Evolutionary conservation across 2,113 vertebrate species (phyloP).

Genomic region (Anoplopoma fimbria): DNA sequence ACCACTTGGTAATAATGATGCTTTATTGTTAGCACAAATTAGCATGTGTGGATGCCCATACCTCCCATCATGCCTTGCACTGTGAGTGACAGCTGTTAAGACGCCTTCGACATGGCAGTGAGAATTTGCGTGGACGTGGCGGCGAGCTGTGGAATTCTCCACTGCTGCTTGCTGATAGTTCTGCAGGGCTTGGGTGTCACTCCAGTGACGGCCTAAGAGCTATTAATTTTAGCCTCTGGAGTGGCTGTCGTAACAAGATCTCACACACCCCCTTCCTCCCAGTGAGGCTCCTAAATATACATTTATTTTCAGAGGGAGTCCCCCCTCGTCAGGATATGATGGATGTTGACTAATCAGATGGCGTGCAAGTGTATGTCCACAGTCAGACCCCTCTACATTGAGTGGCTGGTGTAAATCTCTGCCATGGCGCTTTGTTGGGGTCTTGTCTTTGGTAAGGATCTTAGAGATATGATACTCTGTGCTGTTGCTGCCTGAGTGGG

Average conservation of each 20-base stretch:
- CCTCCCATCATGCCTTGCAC: conserved; percentile 67
- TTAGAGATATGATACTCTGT: conserved; percentile 80
- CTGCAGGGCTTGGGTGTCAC: conserved; percentile 81
- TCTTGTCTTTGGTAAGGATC: conserved; percentile 81
- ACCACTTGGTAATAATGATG: conserved; percentile 14
- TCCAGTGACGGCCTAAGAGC: conserved; percentile 79
- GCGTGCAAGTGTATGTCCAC: conserved; percentile 71
- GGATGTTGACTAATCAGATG: conserved; percentile 80
- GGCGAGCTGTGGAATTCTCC: conserved; percentile 75
- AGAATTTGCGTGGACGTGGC: conserved; percentile 80
- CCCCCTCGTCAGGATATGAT: conserved; percentile 82
- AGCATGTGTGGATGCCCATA: conserved; percentile 40
- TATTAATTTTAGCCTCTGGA: conserved; percentile 86
- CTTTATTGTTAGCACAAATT: conserved; percentile 55
- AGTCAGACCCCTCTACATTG: conserved; percentile 59
- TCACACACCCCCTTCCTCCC: conserved; percentile 55
- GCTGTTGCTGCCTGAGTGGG: conserved; percentile 80
- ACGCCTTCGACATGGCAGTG: conserved; percentile 66
- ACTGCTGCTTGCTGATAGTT: conserved; percentile 77
- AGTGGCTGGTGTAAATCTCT: conserved; percentile 73
- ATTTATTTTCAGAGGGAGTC: conserved; percentile 82
- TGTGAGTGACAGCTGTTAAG: conserved; percentile 79
- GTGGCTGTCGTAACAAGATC: conserved; percentile 82
- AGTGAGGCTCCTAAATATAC: conserved; percentile 80
- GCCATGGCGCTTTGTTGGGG: conserved; percentile 66